phyloP scores from a whole-genome alignment of 2,888 invertebrate species.

The Nemapogon koenigi region DNA sequence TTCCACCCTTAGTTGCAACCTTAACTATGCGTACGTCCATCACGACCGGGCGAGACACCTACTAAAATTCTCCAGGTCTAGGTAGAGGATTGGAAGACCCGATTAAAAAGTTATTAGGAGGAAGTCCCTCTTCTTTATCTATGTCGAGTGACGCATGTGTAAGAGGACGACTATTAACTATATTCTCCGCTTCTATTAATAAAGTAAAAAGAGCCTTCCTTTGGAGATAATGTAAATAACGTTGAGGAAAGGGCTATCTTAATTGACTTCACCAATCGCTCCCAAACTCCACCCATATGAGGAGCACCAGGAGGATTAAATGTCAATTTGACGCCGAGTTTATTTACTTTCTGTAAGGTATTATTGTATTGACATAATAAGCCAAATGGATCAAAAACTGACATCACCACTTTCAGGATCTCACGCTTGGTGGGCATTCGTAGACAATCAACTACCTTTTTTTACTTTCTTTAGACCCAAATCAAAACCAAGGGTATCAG shows the following conservation, averaged over 20 bases:
- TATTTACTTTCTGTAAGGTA: neutral
- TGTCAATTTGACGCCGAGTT: neutral
- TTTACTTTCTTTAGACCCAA: too few species aligned
- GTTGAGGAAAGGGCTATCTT: neutral
- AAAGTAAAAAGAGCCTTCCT: neutral
- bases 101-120: neutral
- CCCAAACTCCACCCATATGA: too few species aligned
- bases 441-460: too few species aligned
- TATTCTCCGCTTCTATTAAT: neutral
- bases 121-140: neutral
- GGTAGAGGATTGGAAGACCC: too few species aligned
- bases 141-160: neutral
- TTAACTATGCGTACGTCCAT: slow-evolving; percentile 4
- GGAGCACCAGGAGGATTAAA: neutral
- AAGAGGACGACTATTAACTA: neutral
- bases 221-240: neutral
- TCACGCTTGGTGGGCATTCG: too few species aligned
- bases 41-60: neutral
- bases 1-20: neutral
- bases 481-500: too few species aligned
- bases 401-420: too few species aligned
- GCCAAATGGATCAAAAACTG: too few species aligned
- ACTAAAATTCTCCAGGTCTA: neutral
- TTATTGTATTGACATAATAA: too few species aligned
- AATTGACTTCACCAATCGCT: neutral